Conservation (phyloP, 2,888 invertebrate genomes). For the Apoda limacodes region DNA sequence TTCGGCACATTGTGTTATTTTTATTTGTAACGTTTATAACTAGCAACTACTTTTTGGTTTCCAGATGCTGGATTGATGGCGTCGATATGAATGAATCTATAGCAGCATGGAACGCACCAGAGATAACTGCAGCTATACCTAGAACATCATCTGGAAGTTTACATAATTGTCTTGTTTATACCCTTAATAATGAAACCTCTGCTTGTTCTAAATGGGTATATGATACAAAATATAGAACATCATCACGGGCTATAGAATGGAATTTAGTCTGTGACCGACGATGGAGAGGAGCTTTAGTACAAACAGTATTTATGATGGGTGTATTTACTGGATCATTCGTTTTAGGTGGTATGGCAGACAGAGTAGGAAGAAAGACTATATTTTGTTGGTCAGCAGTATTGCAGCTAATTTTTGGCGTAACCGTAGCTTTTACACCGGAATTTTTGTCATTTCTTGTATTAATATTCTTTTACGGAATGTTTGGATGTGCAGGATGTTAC, state of each 20-base stretch:
- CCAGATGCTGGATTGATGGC: conserved; percentile 70
- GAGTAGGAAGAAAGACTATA: conserved; percentile 82
- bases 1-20: too few species aligned
- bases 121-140: conserved; percentile 70
- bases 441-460: conserved; percentile 77
- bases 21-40: too few species aligned
- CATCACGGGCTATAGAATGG: conserved; percentile 86
- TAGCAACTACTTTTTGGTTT: too few species aligned
- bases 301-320: conserved; percentile 85
- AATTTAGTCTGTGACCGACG: conserved; percentile 81
- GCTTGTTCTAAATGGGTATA: conserved; percentile 74
- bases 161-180: conserved; percentile 73
- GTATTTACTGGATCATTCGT: conserved; percentile 83
- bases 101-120: conserved; percentile 66
- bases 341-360: conserved; percentile 83
- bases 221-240: conserved; percentile 77
- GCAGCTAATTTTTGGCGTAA: conserved; percentile 76
- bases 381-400: conserved; percentile 82
- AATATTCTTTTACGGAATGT: conserved; percentile 81
- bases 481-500: conserved; percentile 85
- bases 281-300: conserved; percentile 87
- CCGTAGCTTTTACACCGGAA: conserved; percentile 81
- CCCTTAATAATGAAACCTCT: conserved; percentile 40
- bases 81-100: conserved; percentile 64
- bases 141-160: conserved; percentile 64